phyloP scores from a whole-genome alignment of 2,797 vertebrate species.

The Gambusia yucatana region DNA sequence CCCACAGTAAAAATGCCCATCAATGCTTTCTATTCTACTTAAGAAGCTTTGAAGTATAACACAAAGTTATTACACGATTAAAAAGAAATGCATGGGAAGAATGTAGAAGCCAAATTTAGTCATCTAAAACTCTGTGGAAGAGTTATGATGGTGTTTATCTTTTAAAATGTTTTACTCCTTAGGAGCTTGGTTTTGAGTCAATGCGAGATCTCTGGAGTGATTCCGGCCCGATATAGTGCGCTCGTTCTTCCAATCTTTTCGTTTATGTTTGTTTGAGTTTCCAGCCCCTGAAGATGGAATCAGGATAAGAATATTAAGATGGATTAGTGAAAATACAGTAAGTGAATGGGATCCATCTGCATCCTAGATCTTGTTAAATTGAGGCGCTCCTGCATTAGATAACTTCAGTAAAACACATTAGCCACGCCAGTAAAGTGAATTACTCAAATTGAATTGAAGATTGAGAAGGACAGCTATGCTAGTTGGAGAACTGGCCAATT shows the following conservation, averaged over 20 bases:
- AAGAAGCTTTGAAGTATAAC: constrained; percentile 51
- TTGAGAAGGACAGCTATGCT: constrained; percentile 12
- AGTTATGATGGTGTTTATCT: constrained; percentile 52
- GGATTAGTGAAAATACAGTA: constrained; percentile 26
- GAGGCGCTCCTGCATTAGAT: constrained; percentile 22
- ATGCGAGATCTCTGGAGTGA: constrained; percentile 24
- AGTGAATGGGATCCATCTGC: constrained; percentile 15
- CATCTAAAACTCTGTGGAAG: constrained; percentile 41
- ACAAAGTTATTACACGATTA: constrained; percentile 59
- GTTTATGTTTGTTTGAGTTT: constrained; percentile 22
- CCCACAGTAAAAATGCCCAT: constrained; percentile 53
- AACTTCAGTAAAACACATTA: constrained; percentile 32
- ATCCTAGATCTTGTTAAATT: constrained; percentile 35
- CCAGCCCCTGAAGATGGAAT: constrained; percentile 35
- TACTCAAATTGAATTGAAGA: constrained; percentile 27
- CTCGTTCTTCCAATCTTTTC: constrained; percentile 22
- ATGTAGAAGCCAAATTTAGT: constrained; percentile 50
- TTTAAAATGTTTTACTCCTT: constrained; percentile 49
- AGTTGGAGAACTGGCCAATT: constrained; percentile 20
- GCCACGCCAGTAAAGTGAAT: constrained; percentile 42
- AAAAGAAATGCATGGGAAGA: constrained; percentile 65
- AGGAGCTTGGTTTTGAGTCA: constrained; percentile 45
- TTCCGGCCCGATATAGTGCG: constrained; percentile 15
- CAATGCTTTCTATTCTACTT: constrained; percentile 51
- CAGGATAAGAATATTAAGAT: constrained; percentile 23